Percentiles rank a stretch among this genome's conserved stretches.
These are phyloP conservation scores for Melanophora roralis DNA, from an alignment of 2,888 invertebrate species.

Conservation along the genomic window DNA sequence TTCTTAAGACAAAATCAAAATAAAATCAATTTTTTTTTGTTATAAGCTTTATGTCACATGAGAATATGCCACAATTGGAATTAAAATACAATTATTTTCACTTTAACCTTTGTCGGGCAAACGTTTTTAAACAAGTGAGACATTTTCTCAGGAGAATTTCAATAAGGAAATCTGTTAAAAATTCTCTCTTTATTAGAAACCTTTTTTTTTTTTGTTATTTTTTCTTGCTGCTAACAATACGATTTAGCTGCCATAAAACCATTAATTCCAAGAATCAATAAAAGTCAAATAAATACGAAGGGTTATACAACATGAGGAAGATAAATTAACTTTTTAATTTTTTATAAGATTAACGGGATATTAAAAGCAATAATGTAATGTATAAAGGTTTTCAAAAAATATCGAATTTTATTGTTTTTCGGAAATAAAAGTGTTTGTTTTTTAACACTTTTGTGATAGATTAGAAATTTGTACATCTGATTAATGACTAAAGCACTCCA, in stretches of 20 bases:
- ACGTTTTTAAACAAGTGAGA: not conserved
- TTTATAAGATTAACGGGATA: constrained; percentile 22
- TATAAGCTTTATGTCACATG: constrained; percentile 4
- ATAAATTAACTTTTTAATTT: constrained; percentile 48
- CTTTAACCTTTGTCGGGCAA: not conserved
- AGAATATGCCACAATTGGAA: constrained; percentile 8
- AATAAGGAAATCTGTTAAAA: not conserved
- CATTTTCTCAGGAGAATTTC: not conserved
- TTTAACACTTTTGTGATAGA: too few species aligned
- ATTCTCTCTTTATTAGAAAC: not conserved
- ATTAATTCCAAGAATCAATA: constrained; percentile 43
- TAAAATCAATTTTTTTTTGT: not conserved
- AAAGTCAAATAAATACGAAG: constrained; percentile 41
- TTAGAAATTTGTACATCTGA: too few species aligned
- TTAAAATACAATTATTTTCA: too few species aligned
- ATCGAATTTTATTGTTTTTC: not conserved
- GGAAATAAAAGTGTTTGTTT: too few species aligned
- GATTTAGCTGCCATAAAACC: constrained; percentile 16
- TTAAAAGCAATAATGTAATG: not conserved
- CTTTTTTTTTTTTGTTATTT: not conserved
- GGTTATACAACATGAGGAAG: constrained; percentile 28
- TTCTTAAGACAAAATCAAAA: constrained; percentile 3
- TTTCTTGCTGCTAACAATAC: not conserved
- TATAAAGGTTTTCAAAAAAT: not conserved
- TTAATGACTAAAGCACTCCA: too few species aligned